Evolutionary conservation across 2,888 invertebrate species (phyloP).

Genomic region (Spicauda simplicius): DNA sequence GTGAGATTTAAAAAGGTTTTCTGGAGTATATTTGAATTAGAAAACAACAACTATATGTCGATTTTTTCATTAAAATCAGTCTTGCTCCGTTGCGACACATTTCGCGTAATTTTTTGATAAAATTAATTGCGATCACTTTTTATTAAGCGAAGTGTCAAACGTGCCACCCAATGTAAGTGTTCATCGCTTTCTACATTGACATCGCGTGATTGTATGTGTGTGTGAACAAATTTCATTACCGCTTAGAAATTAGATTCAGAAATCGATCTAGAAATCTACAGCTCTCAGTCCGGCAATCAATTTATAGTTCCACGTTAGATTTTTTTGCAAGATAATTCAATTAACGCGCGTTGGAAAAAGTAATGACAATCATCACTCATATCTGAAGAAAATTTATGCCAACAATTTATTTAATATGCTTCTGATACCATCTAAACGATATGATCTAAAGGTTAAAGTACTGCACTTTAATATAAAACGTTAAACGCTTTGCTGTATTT

Average conservation of each 20-base stretch:
- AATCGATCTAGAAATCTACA: not conserved
- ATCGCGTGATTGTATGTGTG: not conserved
- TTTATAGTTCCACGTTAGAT: not conserved
- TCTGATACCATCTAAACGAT: conserved; percentile 12
- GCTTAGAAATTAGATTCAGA: not conserved
- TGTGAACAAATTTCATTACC: not conserved
- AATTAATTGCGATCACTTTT: too few relatives aligned
- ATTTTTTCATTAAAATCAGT: too few relatives aligned
- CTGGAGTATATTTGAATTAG: too few relatives aligned
- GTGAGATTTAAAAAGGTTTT: too few relatives aligned
- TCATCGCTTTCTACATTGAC: not conserved
- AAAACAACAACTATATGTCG: too few relatives aligned
- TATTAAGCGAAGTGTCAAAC: too few relatives aligned
- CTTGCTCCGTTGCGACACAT: too few relatives aligned
- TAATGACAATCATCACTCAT: not conserved
- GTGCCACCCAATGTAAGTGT: too few relatives aligned
- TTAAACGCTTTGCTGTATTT: not conserved
- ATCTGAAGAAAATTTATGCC: not conserved
- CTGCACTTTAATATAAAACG: conserved; percentile 5
- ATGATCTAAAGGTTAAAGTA: conserved; percentile 20
- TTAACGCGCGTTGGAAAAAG: not conserved
- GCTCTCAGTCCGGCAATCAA: not conserved
- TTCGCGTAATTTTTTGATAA: too few relatives aligned
- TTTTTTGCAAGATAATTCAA: not conserved
- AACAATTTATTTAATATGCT: conserved; percentile 6